Conservation (phyloP, 2,888 invertebrate species). For the Celastrina argiolus region DNA sequence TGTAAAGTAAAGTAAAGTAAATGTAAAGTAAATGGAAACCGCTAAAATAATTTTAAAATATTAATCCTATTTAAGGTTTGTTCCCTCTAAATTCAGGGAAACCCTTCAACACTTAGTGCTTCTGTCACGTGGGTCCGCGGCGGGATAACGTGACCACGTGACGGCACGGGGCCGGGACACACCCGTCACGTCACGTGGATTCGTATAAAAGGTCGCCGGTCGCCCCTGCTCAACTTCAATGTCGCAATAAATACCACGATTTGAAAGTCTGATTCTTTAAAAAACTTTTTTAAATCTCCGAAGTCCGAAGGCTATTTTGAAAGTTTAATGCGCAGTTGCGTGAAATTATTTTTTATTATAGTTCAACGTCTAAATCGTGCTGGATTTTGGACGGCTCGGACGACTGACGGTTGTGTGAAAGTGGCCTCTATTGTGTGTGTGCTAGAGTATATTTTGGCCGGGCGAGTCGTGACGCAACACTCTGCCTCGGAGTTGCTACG, state of each 20-base stretch:
- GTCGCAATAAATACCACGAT: slow-evolving; percentile 4
- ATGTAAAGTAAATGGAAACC: too few species aligned
- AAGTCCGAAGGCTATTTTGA: neutral
- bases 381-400: slow-evolving; percentile 35
- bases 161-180: neutral
- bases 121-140: slow-evolving; percentile 43
- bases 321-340: slow-evolving; percentile 26
- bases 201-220: neutral
- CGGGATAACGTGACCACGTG: slow-evolving; percentile 12
- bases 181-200: neutral
- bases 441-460: slow-evolving; percentile 47
- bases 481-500: slow-evolving; percentile 54
- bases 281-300: slow-evolving; percentile 1
- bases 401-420: slow-evolving; percentile 40
- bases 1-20: too few species aligned
- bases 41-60: too few species aligned
- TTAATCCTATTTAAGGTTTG: too few species aligned
- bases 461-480: slow-evolving; percentile 58
- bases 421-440: slow-evolving; percentile 36
- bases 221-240: neutral
- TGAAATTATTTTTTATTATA: slow-evolving; percentile 33
- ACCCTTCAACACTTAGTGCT: too few species aligned
- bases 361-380: slow-evolving; percentile 19
- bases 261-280: neutral
- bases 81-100: too few species aligned